Percentiles rank a stretch among this genome's conserved stretches.
phyloP scores from a whole-genome alignment of 2,797 vertebrate species.

The Spinus pinus region DNA sequence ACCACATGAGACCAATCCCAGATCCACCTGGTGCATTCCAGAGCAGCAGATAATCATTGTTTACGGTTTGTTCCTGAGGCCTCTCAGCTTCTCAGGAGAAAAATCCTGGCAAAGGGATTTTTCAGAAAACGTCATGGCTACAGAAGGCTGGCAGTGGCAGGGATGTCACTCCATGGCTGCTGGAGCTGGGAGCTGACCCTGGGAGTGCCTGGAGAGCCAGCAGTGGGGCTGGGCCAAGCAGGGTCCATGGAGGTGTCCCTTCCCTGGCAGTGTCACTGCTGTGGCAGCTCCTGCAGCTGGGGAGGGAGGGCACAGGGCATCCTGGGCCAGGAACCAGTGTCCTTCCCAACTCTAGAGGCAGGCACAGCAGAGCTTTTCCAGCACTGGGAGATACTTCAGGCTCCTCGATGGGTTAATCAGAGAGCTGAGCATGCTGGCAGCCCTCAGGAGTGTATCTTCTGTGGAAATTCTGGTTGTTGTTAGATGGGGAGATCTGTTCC shows the following conservation, averaged over 20 bases:
- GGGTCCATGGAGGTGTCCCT: neutral
- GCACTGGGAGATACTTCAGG: neutral
- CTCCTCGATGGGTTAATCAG: neutral
- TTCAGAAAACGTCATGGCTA: too few species aligned
- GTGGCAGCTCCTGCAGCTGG: neutral
- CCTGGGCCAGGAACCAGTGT: neutral
- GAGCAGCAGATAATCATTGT: too few species aligned
- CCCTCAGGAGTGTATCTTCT: neutral
- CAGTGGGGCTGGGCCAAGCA: neutral
- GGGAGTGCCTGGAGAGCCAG: neutral
- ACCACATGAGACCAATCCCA: too few species aligned
- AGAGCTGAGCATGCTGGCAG: neutral
- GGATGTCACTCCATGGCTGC: neutral
- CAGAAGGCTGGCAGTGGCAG: too few species aligned
- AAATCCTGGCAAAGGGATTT: too few species aligned
- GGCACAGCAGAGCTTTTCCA: neutral
- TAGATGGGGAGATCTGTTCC: neutral
- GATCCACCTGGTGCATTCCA: too few species aligned
- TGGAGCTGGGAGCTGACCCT: neutral
- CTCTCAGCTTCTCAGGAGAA: too few species aligned
- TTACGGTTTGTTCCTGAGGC: too few species aligned
- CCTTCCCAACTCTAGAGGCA: neutral
- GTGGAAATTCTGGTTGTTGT: neutral
- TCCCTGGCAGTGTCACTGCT: neutral
- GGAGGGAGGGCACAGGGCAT: rapidly evolving